Percentiles rank a stretch among this genome's conserved stretches.
Evolutionary conservation across 2,797 vertebrate species (phyloP).

Genomic region (Odontamblyopus lacepedii): DNA sequence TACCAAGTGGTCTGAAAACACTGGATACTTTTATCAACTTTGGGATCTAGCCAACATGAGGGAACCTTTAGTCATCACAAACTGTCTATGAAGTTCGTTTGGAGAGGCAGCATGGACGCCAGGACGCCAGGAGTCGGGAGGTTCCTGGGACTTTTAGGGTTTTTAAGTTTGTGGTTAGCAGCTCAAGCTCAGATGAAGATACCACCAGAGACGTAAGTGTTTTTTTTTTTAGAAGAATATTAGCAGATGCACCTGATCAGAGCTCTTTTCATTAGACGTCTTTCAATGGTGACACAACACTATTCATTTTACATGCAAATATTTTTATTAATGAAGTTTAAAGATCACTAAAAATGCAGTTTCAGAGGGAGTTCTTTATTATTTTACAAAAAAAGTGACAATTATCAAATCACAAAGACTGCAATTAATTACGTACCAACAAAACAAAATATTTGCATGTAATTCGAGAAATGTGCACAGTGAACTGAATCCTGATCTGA

Average conservation of each 20-base stretch:
- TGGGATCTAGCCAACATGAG: constrained; percentile 48
- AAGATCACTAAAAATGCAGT: too few relatives aligned
- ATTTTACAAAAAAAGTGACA: too few relatives aligned
- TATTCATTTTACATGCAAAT: neutral
- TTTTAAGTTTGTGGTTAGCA: constrained; percentile 69
- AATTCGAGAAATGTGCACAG: too few relatives aligned
- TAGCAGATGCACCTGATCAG: neutral
- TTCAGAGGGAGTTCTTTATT: too few relatives aligned
- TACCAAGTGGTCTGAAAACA: neutral
- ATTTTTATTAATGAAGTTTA: neutral
- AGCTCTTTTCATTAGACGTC: neutral
- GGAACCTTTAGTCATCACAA: constrained; percentile 36
- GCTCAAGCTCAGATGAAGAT: constrained; percentile 83
- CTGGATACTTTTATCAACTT: neutral
- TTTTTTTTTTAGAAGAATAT: neutral
- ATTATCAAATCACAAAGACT: neutral
- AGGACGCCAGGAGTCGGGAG: constrained; percentile 22
- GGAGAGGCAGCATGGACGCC: constrained; percentile 42
- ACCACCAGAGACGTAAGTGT: constrained; percentile 90
- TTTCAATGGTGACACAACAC: neutral
- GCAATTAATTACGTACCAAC: neutral
- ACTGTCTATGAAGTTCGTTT: constrained; percentile 26
- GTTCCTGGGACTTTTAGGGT: constrained; percentile 67
- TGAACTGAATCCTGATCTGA: neutral
- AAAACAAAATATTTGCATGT: neutral